A percentile compares a stretch with the other conserved stretches of the same genome.
Conservation (phyloP, 1,140 invertebrate species). For the Formica selysi region DNA sequence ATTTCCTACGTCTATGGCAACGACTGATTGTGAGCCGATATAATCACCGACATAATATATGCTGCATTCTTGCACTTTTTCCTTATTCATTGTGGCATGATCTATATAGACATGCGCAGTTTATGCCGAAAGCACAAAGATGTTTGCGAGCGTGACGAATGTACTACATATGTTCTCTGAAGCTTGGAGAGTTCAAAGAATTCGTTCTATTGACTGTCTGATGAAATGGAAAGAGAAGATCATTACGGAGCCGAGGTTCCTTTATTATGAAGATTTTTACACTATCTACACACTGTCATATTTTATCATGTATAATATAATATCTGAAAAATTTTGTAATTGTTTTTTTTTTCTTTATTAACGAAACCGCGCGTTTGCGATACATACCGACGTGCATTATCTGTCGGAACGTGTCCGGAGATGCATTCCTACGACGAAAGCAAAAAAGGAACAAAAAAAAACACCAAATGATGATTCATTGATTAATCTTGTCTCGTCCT, state of each 20-base stretch:
- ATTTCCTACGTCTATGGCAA: too few relatives aligned
- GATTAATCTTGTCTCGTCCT: not conserved
- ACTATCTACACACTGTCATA: not conserved
- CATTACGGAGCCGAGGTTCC: not conserved
- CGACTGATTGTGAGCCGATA: not conserved
- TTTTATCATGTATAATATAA: not conserved
- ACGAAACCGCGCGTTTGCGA: too few relatives aligned
- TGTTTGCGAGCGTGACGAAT: slow-evolving; percentile 26
- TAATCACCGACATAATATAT: not conserved
- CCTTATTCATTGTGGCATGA: not conserved
- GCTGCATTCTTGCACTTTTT: slow-evolving; percentile 31
- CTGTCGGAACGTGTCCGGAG: not conserved
- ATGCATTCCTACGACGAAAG: not conserved
- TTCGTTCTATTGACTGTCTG: not conserved
- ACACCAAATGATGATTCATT: not conserved
- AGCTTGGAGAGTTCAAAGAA: slow-evolving; percentile 9
- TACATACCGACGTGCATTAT: slow-evolving; percentile 11
- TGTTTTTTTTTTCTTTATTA: slow-evolving; percentile 10
- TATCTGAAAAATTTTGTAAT: not conserved
- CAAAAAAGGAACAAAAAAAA: not conserved
- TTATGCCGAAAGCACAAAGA: slow-evolving; percentile 3
- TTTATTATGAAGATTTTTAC: not conserved
- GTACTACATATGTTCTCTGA: not conserved
- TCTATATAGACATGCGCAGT: slow-evolving; percentile 23
- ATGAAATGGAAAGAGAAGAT: slow-evolving; percentile 1